Evolutionary conservation across 35 echinoderm and acorn worm species (phyloP).

Genomic region (Hemicentrotus pulcherrimus): DNA sequence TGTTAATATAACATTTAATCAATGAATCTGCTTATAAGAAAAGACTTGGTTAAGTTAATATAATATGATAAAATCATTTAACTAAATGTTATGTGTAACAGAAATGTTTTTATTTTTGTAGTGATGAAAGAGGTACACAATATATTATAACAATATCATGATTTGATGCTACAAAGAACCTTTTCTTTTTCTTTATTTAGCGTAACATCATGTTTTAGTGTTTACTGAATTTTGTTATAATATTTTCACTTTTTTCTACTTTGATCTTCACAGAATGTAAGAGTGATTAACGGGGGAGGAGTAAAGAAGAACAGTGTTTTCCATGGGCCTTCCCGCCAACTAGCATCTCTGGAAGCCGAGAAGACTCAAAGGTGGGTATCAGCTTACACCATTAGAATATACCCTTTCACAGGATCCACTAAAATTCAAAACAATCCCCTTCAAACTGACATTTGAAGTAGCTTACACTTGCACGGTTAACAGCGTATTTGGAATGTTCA

Average conservation of each 20-base stretch:
- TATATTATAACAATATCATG: no score
- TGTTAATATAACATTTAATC: no score
- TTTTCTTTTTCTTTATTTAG: no score
- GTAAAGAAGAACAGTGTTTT: conserved; percentile 77
- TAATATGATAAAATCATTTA: no score
- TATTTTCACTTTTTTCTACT: neutral
- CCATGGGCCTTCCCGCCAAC: conserved; percentile 83
- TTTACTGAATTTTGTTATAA: neutral
- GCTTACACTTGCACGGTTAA: neutral
- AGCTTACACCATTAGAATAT: neutral
- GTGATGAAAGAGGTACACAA: no score
- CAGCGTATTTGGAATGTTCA: neutral
- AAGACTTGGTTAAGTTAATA: no score
- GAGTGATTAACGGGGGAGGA: conserved; percentile 79
- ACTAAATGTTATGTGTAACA: no score
- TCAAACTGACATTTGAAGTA: neutral
- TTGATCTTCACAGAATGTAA: conserved; percentile 71
- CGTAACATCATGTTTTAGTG: neutral
- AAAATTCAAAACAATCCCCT: neutral
- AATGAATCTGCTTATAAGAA: no score
- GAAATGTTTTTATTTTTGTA: no score
- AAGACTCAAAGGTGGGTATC: conserved; percentile 70
- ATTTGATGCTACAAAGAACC: no score
- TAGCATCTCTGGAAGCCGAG: conserved; percentile 88
- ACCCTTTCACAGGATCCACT: neutral